These are phyloP conservation scores for Borostomias antarcticus DNA, from an alignment of 2,797 vertebrate species.

Conservation along the genomic window DNA sequence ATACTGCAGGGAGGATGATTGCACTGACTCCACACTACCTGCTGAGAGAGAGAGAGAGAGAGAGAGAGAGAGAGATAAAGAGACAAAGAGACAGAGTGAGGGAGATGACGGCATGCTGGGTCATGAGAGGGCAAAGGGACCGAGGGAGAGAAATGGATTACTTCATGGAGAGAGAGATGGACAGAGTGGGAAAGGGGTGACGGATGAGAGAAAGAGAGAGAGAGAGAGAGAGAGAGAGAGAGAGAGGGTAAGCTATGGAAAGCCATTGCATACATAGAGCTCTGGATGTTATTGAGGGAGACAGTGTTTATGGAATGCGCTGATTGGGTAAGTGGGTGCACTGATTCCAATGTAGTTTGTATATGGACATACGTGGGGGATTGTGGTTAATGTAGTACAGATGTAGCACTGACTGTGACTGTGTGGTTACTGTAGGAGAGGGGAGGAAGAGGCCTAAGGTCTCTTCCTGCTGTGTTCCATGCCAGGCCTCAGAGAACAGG, in stretches of 20 bases:
- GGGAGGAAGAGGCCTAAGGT: slow-evolving; percentile 56
- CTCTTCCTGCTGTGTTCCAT: slow-evolving; percentile 40
- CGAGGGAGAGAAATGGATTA: not conserved
- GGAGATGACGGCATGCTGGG: slow-evolving; percentile 19
- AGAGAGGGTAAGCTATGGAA: slow-evolving; percentile 21
- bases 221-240: slow-evolving; percentile 23
- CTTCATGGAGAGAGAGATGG: not conserved
- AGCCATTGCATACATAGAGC: not conserved
- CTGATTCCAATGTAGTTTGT: slow-evolving; percentile 33
- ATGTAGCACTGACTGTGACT: slow-evolving; percentile 27
- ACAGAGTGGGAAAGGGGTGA: not conserved
- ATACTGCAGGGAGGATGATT: slow-evolving; percentile 65
- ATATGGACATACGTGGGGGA: slow-evolving; percentile 16
- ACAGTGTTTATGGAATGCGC: slow-evolving; percentile 14
- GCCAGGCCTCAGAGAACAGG: slow-evolving; percentile 63
- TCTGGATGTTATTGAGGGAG: slow-evolving; percentile 1
- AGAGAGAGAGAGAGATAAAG: not conserved
- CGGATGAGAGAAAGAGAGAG: not conserved
- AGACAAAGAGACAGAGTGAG: no score
- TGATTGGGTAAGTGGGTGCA: slow-evolving; percentile 3
- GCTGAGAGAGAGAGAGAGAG: slow-evolving; percentile 30
- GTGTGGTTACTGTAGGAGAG: slow-evolving; percentile 43
- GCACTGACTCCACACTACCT: slow-evolving; percentile 67
- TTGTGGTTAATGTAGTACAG: slow-evolving; percentile 24
- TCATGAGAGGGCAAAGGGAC: slow-evolving; percentile 40